Base-by-base conservation (phyloP, 2,888 invertebrate species). In the Lepeophtheirus nordmannii region DNA sequence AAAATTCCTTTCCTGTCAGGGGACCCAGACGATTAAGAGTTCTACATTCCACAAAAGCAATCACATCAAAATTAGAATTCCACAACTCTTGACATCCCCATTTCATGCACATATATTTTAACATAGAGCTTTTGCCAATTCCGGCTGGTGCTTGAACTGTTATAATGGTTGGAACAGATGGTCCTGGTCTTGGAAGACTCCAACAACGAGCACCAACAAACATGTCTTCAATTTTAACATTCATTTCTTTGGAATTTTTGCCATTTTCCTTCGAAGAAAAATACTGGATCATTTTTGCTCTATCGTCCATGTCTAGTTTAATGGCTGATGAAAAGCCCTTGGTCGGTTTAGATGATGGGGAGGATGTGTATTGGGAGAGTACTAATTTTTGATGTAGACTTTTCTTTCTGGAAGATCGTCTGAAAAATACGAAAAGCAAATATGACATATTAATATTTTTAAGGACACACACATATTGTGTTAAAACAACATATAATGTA, bases 61-160 rank as follows among this genome's bases (percentile, higher is more conserved):
- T 38, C 7, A 41, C n/a, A 23, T 66, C 66, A 38, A 66, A 66
- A 22, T 60, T 60, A 8, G 23, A 58, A 20, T 17, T 59, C 66
- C 66, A 66, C 12, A 66, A 60, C 40, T 66, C 66, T 23, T 58
- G 37, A 30, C 58, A 66, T 9, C 66, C 59, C 66, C 66, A 66
- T 66, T 66, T 66, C 46, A 66, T 41, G 59, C 66, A 66, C 66
- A 66, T 66, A 60, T 66, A 66, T 60, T 66, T 66, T 59, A 66
- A 60, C 66, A 66, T 66, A 30, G 66, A 66, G 23, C 53, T 66
- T 37, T 66, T 66, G 38, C 66, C 66, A n/a, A 66, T 66, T 12
- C 66, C 66, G 10, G 66, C 66, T 8, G 66, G 66, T 7, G 66
- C 66, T 46, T 66, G 66, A 23, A 66, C 66, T 9, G 66, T 66